Percentiles rank a stretch among this genome's conserved stretches.
These are phyloP conservation scores for Aleiodes alternator DNA, from an alignment of 2,888 invertebrate genomes.

Conservation along the genomic window DNA sequence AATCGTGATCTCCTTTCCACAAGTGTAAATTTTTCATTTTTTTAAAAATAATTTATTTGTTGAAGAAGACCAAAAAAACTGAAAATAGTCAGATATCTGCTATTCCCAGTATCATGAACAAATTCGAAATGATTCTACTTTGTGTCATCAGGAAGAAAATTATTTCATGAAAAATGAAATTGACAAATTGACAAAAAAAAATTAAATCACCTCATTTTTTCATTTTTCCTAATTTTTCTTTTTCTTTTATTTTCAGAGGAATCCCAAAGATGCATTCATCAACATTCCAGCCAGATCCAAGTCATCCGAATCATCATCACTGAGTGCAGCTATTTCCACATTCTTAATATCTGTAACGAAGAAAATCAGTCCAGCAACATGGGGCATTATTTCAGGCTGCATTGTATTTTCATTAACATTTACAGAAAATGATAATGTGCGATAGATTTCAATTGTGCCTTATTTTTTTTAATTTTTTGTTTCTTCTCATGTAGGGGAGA, in stretches of 20 bases:
- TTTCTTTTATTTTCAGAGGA: not conserved
- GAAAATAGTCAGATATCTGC: no score
- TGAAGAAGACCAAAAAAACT: no score
- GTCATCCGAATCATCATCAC: not conserved
- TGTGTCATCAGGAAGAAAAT: no score
- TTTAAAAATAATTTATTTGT: no score
- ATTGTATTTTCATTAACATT: constrained; percentile 54
- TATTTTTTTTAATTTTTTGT: no score
- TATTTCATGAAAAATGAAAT: not conserved
- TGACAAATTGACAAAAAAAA: no score
- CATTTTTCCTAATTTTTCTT: not conserved
- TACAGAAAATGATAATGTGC: constrained; percentile 52
- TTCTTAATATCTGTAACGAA: not conserved
- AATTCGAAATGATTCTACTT: no score
- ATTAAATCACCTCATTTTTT: not conserved
- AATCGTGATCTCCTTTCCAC: no score
- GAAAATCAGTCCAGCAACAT: constrained; percentile 51
- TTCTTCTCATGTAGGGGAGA: no score
- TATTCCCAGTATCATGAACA: no score
- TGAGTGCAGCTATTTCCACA: not conserved
- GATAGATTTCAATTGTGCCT: not conserved
- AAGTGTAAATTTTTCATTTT: no score
- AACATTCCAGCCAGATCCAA: not conserved
- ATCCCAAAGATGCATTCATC: not conserved
- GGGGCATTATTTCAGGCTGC: constrained; percentile 53